Evolutionary conservation across 2,113 vertebrate species (phyloP), one percentile per base, ranked within the genome.

Genomic region (Ceuthmochares aereus): DNA sequence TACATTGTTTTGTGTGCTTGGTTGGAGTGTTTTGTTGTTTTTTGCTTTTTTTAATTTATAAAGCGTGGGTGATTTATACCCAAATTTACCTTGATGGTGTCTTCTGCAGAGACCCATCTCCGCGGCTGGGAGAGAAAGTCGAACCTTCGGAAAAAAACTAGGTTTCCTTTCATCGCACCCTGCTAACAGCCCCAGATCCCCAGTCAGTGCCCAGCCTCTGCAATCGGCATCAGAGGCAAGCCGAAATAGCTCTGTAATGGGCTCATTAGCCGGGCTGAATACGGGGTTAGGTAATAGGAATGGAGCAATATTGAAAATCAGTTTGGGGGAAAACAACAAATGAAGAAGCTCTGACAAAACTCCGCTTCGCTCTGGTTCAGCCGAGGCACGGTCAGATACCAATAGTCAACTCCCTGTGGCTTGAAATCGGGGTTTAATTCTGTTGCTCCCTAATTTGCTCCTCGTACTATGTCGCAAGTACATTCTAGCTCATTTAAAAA

Each of bases 321-420:
- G 47, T 91, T 83, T 49, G 55, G 80, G 66, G 45, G 47, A 40
- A 55, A 80, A 19, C 40, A 26, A 30, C 51, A 76, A 66, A 83
- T 95, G 90, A 81, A 54, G 87, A 95, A 52, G 68, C 82, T 97
- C 80, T 51, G 81, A 32, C 60, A 86, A 89, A 96, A 81, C 66
- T 80, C 69, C 4, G 5, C 84, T 81, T 88, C 43, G 66, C 83
- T 82, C 37, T 36, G 13, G 55, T 55, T 55, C 60, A 52, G 52
- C 56, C 40, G 52, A 72, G 77, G 40, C 43, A 2, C 66, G 4
- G 49, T 49, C 55, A 45, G 18, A 37, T 19, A 30, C 45, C 68
- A 5, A 13, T 23, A 23, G 37, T 52, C 73, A 69, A 91, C 91
- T 81, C 36, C 72, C 54, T 14, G 59, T 25, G 90, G 22, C 58